These are phyloP conservation scores for Pseudorhombus dupliciocellatus DNA, from an alignment of 2,113 vertebrate genomes.

Conservation along the genomic window DNA sequence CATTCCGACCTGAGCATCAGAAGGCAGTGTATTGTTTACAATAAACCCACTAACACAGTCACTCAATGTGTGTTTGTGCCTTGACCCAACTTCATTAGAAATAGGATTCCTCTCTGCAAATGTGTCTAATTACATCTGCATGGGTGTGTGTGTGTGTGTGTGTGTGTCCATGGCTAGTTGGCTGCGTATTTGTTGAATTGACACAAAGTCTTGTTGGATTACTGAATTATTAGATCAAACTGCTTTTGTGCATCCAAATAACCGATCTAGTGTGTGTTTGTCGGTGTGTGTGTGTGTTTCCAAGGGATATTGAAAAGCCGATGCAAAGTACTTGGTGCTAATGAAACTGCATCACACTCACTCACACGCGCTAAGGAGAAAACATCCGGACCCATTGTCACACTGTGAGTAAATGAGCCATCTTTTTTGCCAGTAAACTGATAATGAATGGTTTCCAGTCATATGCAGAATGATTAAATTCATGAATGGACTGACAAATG, in stretches of 20 bases:
- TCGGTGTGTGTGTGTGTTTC: slow-evolving; percentile 11
- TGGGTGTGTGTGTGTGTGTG: slow-evolving; percentile 11
- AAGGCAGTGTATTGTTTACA: background rate
- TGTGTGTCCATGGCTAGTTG: background rate
- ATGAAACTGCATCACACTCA: slow-evolving; percentile 7
- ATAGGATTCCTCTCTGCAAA: background rate
- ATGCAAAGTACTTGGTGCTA: background rate
- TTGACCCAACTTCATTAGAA: slow-evolving; percentile 3
- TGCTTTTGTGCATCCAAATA: slow-evolving; percentile 13
- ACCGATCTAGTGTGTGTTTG: background rate
- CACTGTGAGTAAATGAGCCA: slow-evolving; percentile 28
- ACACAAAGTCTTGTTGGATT: slow-evolving; percentile 18
- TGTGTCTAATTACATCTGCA: background rate
- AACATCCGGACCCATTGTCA: background rate
- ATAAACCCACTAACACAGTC: background rate
- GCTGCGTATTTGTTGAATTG: slow-evolving; percentile 19
- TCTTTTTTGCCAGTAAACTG: slow-evolving; percentile 16
- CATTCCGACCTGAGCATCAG: background rate
- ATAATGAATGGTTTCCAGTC: slow-evolving; percentile 9
- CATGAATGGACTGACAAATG: slow-evolving; percentile 1
- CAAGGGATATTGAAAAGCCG: background rate
- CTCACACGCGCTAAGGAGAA: background rate
- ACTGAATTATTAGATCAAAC: slow-evolving; percentile 30
- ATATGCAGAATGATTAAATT: slow-evolving; percentile 6
- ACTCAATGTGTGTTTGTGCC: background rate